Conservation (phyloP, 2,113 vertebrate genomes). For the Chaenogobius annularis region DNA sequence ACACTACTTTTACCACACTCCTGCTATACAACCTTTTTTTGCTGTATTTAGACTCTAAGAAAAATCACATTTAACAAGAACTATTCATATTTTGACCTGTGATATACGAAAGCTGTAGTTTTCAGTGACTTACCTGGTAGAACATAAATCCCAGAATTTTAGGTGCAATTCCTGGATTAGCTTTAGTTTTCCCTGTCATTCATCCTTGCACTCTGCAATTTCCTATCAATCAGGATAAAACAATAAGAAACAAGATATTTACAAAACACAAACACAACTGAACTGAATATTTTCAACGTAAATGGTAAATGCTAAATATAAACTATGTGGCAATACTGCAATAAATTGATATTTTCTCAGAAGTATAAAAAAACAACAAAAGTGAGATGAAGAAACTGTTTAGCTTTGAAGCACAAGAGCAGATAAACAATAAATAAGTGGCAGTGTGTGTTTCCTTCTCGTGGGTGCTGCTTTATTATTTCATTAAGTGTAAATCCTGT, state of each 20-base stretch:
- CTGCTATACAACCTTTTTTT: too few species aligned
- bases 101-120: background rate
- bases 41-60: too few species aligned
- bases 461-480: conserved; percentile 92
- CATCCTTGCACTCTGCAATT: background rate
- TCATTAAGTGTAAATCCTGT: conserved; percentile 93
- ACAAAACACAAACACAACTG: background rate
- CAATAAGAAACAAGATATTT: background rate
- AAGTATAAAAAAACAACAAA: conserved; percentile 26
- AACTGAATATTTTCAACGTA: conserved; percentile 2
- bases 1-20: background rate
- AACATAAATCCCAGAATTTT: background rate
- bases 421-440: conserved; percentile 62
- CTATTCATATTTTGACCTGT: background rate
- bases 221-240: background rate
- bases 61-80: background rate
- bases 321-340: conserved; percentile 11
- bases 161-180: background rate
- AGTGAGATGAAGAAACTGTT: conserved; percentile 19
- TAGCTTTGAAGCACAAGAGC: conserved; percentile 34
- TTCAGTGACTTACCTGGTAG: background rate
- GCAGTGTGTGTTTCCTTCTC: conserved; percentile 57
- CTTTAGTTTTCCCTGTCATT: background rate
- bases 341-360: conserved; percentile 22
- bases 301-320: conserved; percentile 28